phyloP scores from a whole-genome alignment of 2,888 invertebrate species.

The Macrophya alboannulata region DNA sequence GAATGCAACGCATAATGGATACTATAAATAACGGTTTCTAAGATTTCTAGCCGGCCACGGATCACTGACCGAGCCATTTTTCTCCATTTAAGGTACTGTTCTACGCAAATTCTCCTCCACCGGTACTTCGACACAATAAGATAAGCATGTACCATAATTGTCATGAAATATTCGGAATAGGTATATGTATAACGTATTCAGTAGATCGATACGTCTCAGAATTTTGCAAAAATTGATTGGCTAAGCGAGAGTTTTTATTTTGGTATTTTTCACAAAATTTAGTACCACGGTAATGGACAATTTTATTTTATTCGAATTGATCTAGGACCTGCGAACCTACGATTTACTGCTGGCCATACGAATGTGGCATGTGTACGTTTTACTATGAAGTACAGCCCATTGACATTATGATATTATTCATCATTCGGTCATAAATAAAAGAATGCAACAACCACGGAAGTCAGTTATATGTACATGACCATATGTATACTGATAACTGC shows the following conservation, averaged over 20 bases:
- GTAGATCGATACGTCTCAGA: too few relatives aligned
- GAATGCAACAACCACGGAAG: constrained; percentile 40
- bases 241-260: too few relatives aligned
- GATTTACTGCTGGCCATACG: not conserved
- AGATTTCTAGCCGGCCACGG: constrained; percentile 27
- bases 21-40: constrained; percentile 33
- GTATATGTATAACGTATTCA: not conserved
- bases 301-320: not conserved
- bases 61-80: constrained; percentile 26
- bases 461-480: not conserved
- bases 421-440: constrained; percentile 34
- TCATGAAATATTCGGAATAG: not conserved
- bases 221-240: too few relatives aligned
- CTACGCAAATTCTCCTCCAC: not conserved
- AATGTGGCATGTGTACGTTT: constrained; percentile 33
- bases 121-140: not conserved
- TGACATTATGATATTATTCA: constrained; percentile 47
- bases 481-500: constrained; percentile 29
- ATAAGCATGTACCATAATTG: not conserved
- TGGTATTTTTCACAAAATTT: not conserved
- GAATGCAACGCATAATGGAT: constrained; percentile 29
- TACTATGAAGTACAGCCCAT: constrained; percentile 22
- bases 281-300: not conserved
- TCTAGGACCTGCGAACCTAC: not conserved
- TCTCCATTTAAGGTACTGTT: constrained; percentile 26